A percentile compares a stretch with the other conserved stretches of the same genome.
phyloP scores from a whole-genome alignment of 35 echinoderm and acorn worm genomes.

The Stichopus chloronotus region DNA sequence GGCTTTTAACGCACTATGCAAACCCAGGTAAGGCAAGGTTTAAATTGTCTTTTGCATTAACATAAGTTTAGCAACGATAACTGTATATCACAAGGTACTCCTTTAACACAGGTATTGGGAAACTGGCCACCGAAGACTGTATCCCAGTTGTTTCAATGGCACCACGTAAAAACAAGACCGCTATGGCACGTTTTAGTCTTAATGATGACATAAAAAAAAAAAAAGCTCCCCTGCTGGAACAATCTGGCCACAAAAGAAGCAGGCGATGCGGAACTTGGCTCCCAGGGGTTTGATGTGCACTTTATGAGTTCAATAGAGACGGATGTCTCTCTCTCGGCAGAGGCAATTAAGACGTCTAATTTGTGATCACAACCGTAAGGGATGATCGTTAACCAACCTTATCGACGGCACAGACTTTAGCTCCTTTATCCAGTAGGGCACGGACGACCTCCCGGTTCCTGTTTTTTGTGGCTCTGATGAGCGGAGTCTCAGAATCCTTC shows the following conservation, averaged over 20 bases:
- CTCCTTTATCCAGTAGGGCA: slow-evolving; percentile 83
- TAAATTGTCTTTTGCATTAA: no score
- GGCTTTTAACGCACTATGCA: no score
- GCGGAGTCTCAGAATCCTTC: slow-evolving; percentile 59
- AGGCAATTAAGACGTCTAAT: neutral
- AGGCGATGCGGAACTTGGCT: neutral
- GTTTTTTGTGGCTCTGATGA: slow-evolving; percentile 81
- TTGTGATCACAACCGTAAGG: neutral
- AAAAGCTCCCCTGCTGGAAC: neutral
- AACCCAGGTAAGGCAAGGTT: no score
- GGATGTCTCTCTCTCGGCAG: neutral
- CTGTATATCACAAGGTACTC: no score
- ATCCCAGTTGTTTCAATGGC: no score
- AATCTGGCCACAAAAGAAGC: neutral
- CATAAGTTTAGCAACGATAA: no score
- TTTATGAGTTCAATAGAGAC: neutral
- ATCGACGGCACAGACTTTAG: slow-evolving; percentile 95
- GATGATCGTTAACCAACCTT: slow-evolving; percentile 74
- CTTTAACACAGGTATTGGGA: no score
- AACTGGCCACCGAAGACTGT: no score
- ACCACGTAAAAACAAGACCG: no score
- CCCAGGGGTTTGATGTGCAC: neutral
- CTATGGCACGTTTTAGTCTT: no score
- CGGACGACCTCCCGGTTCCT: slow-evolving; percentile 90
- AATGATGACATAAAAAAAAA: no score